These are phyloP conservation scores for Syncerus caffer DNA, from an alignment of 2,797 vertebrate genomes.

Conservation along the genomic window DNA sequence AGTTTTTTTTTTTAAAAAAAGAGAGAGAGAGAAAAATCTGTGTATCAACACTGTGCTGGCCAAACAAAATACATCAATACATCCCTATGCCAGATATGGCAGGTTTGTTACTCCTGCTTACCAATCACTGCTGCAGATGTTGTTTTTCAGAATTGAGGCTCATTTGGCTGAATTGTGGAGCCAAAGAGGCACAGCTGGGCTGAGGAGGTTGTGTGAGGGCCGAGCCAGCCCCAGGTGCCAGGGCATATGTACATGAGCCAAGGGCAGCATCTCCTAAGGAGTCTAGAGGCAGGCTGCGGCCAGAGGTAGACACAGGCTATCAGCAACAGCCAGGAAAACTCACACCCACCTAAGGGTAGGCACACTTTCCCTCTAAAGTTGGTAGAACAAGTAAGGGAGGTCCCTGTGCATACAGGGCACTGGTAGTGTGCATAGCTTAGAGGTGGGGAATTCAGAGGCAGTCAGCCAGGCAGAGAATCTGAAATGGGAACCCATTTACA, in stretches of 20 bases:
- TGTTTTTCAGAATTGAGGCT: constrained; percentile 22
- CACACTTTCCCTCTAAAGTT: not conserved
- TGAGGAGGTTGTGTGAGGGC: not conserved
- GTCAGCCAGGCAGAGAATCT: not conserved
- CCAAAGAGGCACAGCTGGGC: not conserved
- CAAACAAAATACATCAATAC: not conserved
- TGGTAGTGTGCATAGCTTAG: not conserved
- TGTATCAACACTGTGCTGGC: not conserved
- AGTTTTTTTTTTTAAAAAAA: not conserved
- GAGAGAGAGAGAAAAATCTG: not conserved
- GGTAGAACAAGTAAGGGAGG: not conserved
- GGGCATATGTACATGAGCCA: not conserved
- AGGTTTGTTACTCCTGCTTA: constrained; percentile 7
- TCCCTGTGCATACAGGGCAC: not conserved
- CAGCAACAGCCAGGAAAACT: not conserved
- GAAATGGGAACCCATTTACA: not conserved
- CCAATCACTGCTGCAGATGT: not conserved
- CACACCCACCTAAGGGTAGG: not conserved
- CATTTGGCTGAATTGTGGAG: not conserved
- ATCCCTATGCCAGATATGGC: not conserved
- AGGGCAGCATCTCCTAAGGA: not conserved
- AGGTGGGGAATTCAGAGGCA: not conserved
- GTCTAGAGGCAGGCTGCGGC: not conserved
- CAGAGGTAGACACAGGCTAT: not conserved
- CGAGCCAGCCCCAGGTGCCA: not conserved